Evolutionary conservation across 2,113 vertebrate genomes (phyloP), one percentile per base, ranked within the genome.

Genomic region (Montifringilla adamsi): DNA sequence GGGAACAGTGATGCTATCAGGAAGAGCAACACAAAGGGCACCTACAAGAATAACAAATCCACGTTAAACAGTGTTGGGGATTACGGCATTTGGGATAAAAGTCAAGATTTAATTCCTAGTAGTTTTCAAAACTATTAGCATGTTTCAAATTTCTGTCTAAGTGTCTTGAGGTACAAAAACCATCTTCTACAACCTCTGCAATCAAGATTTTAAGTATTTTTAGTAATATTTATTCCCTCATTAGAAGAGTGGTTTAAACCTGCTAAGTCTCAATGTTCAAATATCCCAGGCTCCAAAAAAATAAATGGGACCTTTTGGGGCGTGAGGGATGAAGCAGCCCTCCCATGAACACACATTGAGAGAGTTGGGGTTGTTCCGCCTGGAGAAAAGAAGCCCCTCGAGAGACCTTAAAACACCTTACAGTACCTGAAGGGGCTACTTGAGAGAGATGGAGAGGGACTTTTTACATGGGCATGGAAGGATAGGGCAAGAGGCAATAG

Each of bases 281-380:
- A 87, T 74, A 67, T 44, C 27, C 4, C 13, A 44, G 44, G 27
- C 15, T 67, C 15, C 52, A 59, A 52, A 39, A 33, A 74, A 67
- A 37, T 26, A 74, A 67, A 37, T 26, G 22, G 44, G 33, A 52
- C 3, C 8, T 47, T 70, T 33, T 52, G 10, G 21, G 33, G 4
- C 33, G 24, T 6, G 21, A 59, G 15, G 44, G 13, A 27, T 39
- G 68, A 28, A 28, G 33, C 52, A 74, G 23, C 44, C 21, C 28
- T 52, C 15, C 44, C 28, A 30, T 11, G 35, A 23, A 46, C 11
- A 30, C 3, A 39, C 0, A 1, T 6, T 52, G 37, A 46, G 44
- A 24, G 8, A 16, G 44, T 1, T 74, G 13, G 44, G 8, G 6
- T 73, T 1, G 0, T 20, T 66, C 44, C 44, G 22, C 8, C 35